Conservation (phyloP, 2,113 vertebrate genomes). For the Mustelus asterias region DNA sequence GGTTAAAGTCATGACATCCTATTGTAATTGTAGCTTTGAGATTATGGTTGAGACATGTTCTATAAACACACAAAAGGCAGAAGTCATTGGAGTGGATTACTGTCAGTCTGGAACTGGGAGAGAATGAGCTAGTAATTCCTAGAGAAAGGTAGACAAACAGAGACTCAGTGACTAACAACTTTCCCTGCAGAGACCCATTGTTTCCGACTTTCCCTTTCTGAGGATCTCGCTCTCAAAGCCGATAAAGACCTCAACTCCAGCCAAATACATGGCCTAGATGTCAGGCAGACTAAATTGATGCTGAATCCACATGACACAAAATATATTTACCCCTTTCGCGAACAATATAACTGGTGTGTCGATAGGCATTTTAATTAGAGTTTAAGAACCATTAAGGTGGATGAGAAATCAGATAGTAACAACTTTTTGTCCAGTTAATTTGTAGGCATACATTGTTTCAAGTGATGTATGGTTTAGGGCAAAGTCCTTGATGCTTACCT, state of each 20-base stretch:
- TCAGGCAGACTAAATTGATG: constrained; percentile 43
- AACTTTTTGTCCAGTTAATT: constrained; percentile 20
- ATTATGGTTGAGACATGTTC: constrained; percentile 53
- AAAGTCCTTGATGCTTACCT: constrained; percentile 2
- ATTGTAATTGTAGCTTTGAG: constrained; percentile 46
- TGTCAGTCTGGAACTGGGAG: constrained; percentile 51
- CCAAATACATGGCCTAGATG: constrained; percentile 43
- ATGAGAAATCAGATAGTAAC: constrained; percentile 35
- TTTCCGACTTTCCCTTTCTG: constrained; percentile 46
- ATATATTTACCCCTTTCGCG: constrained; percentile 26
- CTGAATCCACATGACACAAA: constrained; percentile 31
- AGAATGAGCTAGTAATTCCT: constrained; percentile 54
- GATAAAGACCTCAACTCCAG: constrained; percentile 43
- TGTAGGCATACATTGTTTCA: constrained; percentile 3
- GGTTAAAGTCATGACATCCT: constrained; percentile 57
- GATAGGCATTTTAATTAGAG: constrained; percentile 33
- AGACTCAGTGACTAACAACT: constrained; percentile 48
- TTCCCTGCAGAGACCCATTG: constrained; percentile 50
- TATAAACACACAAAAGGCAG: constrained; percentile 55
- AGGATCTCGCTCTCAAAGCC: constrained; percentile 43
- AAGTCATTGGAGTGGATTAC: constrained; percentile 58
- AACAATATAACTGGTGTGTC: constrained; percentile 24
- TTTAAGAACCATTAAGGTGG: constrained; percentile 34
- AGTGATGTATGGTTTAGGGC: neutral
- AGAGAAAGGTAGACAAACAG: constrained; percentile 59